A percentile compares a stretch with the other conserved stretches of the same genome.
Evolutionary conservation across 2,113 vertebrate genomes (phyloP).

Genomic region (Oophaga pumilio): DNA sequence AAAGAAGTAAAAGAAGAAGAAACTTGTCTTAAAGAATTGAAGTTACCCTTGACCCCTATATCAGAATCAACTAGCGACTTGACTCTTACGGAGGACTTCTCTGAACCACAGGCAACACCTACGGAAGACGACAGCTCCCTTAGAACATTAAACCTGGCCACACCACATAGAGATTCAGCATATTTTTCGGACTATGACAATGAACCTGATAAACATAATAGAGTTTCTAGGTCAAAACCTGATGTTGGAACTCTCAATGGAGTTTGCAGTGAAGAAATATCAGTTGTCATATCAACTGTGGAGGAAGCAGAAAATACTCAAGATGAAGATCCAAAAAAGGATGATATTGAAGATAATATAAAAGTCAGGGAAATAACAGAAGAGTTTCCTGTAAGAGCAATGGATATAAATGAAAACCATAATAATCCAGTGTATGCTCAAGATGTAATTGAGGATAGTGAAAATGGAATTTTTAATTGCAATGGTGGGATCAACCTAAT

Average conservation of each 20-base stretch:
- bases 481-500: conserved; percentile 22
- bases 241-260: conserved; percentile 43
- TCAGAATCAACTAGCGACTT: conserved; percentile 77
- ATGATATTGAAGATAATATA: neutral
- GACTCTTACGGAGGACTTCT: conserved; percentile 62
- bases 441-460: neutral
- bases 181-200: conserved; percentile 83
- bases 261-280: conserved; percentile 36
- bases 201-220: conserved; percentile 71
- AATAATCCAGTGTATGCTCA: neutral
- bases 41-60: conserved; percentile 58
- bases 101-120: conserved; percentile 73
- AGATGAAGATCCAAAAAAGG: conserved; percentile 2
- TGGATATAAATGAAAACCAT: conserved; percentile 1
- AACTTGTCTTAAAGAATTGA: conserved; percentile 18
- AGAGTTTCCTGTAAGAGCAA: neutral
- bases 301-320: neutral
- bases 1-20: conserved; percentile 59
- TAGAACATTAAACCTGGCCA: conserved; percentile 77
- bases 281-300: conserved; percentile 38
- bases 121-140: conserved; percentile 69
- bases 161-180: conserved; percentile 80
- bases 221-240: conserved; percentile 24
- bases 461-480: conserved; percentile 19
- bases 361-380: neutral